phyloP scores from a whole-genome alignment of 2,113 vertebrate genomes.

The Ia io region DNA sequence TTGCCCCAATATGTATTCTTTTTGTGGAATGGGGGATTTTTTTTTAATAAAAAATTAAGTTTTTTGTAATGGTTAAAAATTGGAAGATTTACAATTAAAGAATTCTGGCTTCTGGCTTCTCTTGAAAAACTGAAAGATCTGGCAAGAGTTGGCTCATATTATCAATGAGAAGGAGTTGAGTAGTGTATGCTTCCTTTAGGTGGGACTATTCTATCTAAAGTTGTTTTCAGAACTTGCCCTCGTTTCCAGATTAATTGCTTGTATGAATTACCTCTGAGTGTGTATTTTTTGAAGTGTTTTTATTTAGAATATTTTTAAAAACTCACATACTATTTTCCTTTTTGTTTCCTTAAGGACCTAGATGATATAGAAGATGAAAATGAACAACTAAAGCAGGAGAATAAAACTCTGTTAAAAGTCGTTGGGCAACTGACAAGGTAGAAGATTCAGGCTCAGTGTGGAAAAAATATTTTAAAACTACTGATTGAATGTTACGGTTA shows the following conservation, averaged over 20 bases:
- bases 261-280: background rate
- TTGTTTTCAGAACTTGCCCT: background rate
- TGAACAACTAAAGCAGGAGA: constrained; percentile 98
- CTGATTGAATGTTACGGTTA: constrained; percentile 85
- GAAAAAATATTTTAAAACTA: constrained; percentile 81
- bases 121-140: constrained; percentile 30
- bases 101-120: background rate
- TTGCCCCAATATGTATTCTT: background rate
- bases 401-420: constrained; percentile 99
- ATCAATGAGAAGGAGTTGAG: background rate
- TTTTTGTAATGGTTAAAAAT: constrained; percentile 26
- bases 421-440: constrained; percentile 99
- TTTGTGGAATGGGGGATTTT: background rate
- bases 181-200: background rate
- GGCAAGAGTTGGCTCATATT: background rate
- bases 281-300: background rate
- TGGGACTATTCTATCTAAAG: background rate
- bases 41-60: background rate
- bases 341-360: constrained; percentile 87
- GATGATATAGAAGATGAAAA: constrained; percentile 99
- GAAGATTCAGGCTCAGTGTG: constrained; percentile 81
- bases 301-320: constrained; percentile 25
- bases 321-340: constrained; percentile 14
- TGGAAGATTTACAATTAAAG: background rate
- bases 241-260: background rate